These are phyloP conservation scores for Nymphalis polychloros DNA, from an alignment of 2,888 invertebrate species.

Conservation along the genomic window DNA sequence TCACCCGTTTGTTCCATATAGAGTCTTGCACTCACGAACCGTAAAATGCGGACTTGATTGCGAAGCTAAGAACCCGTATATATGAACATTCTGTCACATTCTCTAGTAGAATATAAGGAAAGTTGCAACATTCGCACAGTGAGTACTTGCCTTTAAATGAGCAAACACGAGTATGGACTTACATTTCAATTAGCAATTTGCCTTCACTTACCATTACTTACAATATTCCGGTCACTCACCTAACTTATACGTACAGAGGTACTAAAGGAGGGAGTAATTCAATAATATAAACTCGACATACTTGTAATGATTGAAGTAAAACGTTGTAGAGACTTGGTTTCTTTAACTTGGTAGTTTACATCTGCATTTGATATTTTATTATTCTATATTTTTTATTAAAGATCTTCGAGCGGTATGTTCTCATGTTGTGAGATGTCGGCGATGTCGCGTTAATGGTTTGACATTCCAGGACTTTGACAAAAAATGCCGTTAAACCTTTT, in stretches of 20 bases:
- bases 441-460: conserved; percentile 31
- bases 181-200: conserved; percentile 45
- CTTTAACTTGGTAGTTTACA: not conserved
- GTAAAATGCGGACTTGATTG: conserved; percentile 37
- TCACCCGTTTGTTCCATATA: conserved; percentile 25
- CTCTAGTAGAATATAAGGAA: conserved; percentile 20
- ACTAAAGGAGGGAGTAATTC: not conserved
- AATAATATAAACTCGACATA: conserved; percentile 16
- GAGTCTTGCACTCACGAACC: conserved; percentile 34
- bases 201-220: conserved; percentile 42
- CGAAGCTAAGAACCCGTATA: conserved; percentile 30
- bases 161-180: conserved; percentile 40
- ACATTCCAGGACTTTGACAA: conserved; percentile 22
- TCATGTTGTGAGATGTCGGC: conserved; percentile 18
- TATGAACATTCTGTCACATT: conserved; percentile 25
- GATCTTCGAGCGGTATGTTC: conserved; percentile 14
- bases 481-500: conserved; percentile 23
- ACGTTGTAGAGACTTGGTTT: conserved; percentile 11
- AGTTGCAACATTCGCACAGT: conserved; percentile 17
- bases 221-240: conserved; percentile 47
- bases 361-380: not conserved
- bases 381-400: conserved; percentile 6
- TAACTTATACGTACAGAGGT: conserved; percentile 29
- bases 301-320: conserved; percentile 8
- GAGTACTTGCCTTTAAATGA: conserved; percentile 32